Percentiles rank a stretch among this genome's conserved stretches.
These are phyloP conservation scores for Aulostomus chinensis DNA, from an alignment of 2,797 vertebrate genomes.

Conservation along the genomic window DNA sequence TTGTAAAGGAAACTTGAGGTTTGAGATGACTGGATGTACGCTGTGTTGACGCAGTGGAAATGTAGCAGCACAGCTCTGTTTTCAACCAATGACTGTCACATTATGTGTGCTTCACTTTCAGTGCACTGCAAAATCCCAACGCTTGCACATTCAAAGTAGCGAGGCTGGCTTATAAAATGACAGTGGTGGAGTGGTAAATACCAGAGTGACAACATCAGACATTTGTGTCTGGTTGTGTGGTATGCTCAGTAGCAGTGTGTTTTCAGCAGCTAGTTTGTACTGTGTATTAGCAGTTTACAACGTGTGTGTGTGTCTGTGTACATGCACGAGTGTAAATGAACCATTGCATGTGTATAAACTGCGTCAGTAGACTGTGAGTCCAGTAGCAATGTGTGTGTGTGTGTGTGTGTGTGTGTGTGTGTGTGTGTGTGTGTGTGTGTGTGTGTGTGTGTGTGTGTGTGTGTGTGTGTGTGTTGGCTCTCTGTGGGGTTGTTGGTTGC, in stretches of 20 bases:
- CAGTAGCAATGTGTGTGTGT: slow-evolving; percentile 5
- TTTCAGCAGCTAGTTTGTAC: slow-evolving; percentile 36
- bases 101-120: slow-evolving; percentile 46
- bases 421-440: neutral
- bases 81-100: slow-evolving; percentile 58
- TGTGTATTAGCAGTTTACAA: neutral
- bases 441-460: slow-evolving; percentile 34
- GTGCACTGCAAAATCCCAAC: slow-evolving; percentile 60
- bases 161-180: slow-evolving; percentile 61
- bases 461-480: slow-evolving; percentile 60
- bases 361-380: too few species aligned
- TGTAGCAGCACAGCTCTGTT: slow-evolving; percentile 28
- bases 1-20: too few species aligned
- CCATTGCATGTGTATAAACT: too few species aligned
- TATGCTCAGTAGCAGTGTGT: slow-evolving; percentile 61
- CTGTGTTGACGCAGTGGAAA: neutral
- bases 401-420: neutral
- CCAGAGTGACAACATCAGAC: slow-evolving; percentile 73
- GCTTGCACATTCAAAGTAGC: slow-evolving; percentile 51
- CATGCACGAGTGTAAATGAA: too few species aligned
- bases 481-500: slow-evolving; percentile 72
- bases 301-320: too few species aligned
- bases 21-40: too few species aligned
- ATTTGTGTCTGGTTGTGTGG: slow-evolving; percentile 67
- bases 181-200: slow-evolving; percentile 71